Evolutionary conservation across 2,113 vertebrate genomes (phyloP).

Genomic region (Candoia aspera): DNA sequence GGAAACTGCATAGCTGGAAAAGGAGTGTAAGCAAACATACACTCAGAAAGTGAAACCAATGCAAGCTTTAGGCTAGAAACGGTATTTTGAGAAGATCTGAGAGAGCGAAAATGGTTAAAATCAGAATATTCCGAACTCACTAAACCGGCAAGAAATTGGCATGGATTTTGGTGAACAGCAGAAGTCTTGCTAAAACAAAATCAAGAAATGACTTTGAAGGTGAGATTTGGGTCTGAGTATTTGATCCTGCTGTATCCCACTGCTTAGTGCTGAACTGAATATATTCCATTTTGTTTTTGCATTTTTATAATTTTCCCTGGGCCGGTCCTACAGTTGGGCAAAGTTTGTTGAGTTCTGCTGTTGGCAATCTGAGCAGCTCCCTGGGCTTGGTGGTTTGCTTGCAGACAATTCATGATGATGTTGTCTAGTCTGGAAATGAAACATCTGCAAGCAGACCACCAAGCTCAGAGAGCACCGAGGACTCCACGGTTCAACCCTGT

Average conservation of each 20-base stretch:
- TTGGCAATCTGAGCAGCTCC: not conserved
- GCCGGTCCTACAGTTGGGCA: not conserved
- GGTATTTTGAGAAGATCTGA: not conserved
- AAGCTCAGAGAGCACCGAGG: no score
- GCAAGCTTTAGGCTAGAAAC: not conserved
- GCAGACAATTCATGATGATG: no score
- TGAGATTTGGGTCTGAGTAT: not conserved
- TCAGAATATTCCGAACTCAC: not conserved
- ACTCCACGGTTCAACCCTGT: no score
- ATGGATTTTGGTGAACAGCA: not conserved
- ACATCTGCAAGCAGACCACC: no score
- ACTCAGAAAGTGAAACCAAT: not conserved
- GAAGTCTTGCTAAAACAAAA: not conserved
- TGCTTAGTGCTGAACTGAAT: not conserved
- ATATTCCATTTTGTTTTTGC: not conserved
- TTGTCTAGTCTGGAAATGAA: no score
- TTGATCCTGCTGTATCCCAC: not conserved
- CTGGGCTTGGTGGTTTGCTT: no score
- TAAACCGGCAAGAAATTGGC: not conserved
- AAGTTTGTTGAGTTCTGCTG: not conserved
- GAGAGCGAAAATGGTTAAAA: not conserved
- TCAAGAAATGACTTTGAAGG: not conserved
- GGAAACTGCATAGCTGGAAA: not conserved
- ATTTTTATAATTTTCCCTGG: not conserved
- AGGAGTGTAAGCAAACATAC: not conserved